Evolutionary conservation across 2,888 invertebrate species (phyloP), one percentile per base, ranked within the genome.

Genomic region (Pherbina coryleti): DNA sequence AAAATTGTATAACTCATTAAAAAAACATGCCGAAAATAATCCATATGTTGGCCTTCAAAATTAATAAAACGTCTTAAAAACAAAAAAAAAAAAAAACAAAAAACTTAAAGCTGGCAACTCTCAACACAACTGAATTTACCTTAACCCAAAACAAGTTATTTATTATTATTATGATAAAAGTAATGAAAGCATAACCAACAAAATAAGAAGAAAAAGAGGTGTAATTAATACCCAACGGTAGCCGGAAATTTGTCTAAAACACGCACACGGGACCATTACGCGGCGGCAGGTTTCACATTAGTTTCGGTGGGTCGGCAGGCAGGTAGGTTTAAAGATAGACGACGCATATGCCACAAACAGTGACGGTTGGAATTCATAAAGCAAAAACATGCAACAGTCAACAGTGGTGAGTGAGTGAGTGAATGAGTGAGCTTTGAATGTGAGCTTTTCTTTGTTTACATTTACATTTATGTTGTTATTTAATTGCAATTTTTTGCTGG

Each of bases 171-270:
- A 44, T 44, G 44, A 44, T 44, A 44, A 44, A 44, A 11, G 44
- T 44, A 44, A 44, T 44, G 44, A 44, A 55, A 55, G 22, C 55
- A 55, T 22, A 55, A 22, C 55, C 55, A 55, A 19, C 55, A 55
- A 55, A 7, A 55, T 19, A 55, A n/a, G 22, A 5, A 31, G 31
- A 64, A 31, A 31, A 28, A 28, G 17, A 64, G n/a, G 31, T 31
- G 64, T 64, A 64, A 64, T 64, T 64, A 64, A 64, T 64, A 31
- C 64, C 64, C 31, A 64, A n/a, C 64, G 64, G 34, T 31, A 64
- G 64, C 64, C 64, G 25, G 64, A 64, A 64, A 64, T 64, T 64
- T n/a, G 64, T 64, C 34, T 31, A 31, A 64, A 64, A 28, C 64
- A 64, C 64, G 64, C 64, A 64, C 64, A 44, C 64, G 28, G 8